phyloP scores from a whole-genome alignment of 2,888 invertebrate species.

The Plutella xylostella region DNA sequence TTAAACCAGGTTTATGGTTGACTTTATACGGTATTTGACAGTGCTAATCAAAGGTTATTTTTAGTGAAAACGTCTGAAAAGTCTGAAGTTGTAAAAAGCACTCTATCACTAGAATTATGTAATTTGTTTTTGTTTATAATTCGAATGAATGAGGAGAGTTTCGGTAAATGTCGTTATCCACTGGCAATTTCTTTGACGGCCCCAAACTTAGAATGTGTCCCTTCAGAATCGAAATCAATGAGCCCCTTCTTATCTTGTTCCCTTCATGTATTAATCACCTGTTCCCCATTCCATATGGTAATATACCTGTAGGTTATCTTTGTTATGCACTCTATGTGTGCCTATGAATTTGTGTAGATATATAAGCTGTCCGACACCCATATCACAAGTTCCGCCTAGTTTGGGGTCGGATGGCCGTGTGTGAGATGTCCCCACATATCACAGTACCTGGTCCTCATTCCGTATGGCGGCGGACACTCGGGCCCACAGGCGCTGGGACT shows the following conservation, averaged over 20 bases:
- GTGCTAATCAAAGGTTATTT: neutral
- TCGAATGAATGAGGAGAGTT: neutral
- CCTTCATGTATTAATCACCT: too few relatives aligned
- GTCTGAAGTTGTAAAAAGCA: neutral
- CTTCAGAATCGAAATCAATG: too few relatives aligned
- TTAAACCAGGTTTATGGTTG: neutral
- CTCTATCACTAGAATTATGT: neutral
- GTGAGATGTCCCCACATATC: too few relatives aligned
- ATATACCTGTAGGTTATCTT: too few relatives aligned
- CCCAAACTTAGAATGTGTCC: too few relatives aligned
- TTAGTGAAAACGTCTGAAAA: neutral
- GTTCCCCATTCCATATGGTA: too few relatives aligned
- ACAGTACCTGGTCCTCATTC: conserved; percentile 79
- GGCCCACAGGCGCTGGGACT: conserved; percentile 90
- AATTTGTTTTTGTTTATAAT: neutral
- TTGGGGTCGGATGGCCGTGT: neutral
- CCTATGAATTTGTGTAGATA: neutral
- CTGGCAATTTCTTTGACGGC: too few relatives aligned
- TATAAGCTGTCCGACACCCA: neutral
- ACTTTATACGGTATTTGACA: neutral
- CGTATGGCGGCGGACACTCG: conserved; percentile 88
- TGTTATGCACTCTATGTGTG: too few relatives aligned
- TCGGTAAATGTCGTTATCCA: neutral
- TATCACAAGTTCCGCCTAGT: neutral
- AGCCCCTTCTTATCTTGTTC: too few relatives aligned